phyloP scores from a whole-genome alignment of 2,888 invertebrate genomes.

The Dryobota labecula region DNA sequence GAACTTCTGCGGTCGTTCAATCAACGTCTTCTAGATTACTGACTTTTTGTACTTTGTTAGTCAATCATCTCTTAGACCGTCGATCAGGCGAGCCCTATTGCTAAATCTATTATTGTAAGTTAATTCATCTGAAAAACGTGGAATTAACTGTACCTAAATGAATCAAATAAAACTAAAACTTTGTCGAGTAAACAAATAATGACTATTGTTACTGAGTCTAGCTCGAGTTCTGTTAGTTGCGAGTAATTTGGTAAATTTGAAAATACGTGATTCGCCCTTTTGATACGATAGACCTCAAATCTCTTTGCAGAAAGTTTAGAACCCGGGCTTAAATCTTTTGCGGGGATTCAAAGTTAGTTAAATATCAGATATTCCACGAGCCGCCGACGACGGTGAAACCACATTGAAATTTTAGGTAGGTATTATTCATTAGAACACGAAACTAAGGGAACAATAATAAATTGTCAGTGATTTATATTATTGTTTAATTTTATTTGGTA shows the following conservation, averaged over 20 bases:
- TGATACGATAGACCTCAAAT: conserved; percentile 72
- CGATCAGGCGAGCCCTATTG: conserved; percentile 38
- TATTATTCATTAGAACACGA: conserved; percentile 46
- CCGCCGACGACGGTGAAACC: conserved; percentile 46
- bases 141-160: conserved; percentile 3
- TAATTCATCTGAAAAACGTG: conserved; percentile 10
- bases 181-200: conserved; percentile 35
- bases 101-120: conserved; percentile 36
- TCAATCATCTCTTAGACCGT: conserved; percentile 57
- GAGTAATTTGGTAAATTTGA: conserved; percentile 56
- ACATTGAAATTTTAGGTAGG: conserved; percentile 51
- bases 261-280: conserved; percentile 66
- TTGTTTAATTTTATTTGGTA: conserved; percentile 5
- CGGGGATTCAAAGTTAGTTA: conserved; percentile 71
- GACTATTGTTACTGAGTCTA: conserved; percentile 23
- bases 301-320: conserved; percentile 71
- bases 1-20: conserved; percentile 59
- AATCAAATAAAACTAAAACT: conserved; percentile 25
- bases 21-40: conserved; percentile 61
- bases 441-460: conserved; percentile 35
- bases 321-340: conserved; percentile 72
- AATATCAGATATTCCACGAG: conserved; percentile 55
- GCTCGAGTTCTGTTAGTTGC: conserved; percentile 28
- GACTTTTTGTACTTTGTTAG: conserved; percentile 56
- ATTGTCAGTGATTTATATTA: conserved; percentile 17